Evolutionary conservation across 2,888 invertebrate species (phyloP).

Genomic region (Uloborus plumipes): DNA sequence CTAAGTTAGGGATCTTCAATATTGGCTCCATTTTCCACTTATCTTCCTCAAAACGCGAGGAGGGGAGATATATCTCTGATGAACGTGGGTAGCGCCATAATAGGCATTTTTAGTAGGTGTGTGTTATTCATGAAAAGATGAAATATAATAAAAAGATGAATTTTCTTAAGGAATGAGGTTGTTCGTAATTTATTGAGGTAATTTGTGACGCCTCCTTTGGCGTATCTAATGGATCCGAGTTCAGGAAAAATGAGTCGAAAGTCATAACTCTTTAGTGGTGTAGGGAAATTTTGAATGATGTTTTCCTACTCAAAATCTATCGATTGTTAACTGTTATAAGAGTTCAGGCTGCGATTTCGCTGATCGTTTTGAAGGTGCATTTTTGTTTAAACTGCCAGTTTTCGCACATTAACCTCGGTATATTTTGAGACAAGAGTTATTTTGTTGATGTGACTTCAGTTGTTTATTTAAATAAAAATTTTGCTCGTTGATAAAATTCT

Average conservation of each 20-base stretch:
- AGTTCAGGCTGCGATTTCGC: too few species aligned
- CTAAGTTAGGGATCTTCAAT: conserved; percentile 54
- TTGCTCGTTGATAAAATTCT: too few species aligned
- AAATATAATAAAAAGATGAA: conserved; percentile 55
- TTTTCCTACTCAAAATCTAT: conserved; percentile 32
- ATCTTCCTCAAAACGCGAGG: conserved; percentile 23
- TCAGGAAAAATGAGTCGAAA: conserved; percentile 42
- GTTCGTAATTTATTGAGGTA: conserved; percentile 47
- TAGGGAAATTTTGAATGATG: conserved; percentile 26
- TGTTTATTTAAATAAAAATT: too few species aligned
- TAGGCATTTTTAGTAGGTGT: conserved; percentile 51
- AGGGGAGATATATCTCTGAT: conserved; percentile 44
- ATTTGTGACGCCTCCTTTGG: conserved; percentile 53
- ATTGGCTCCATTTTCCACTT: conserved; percentile 47
- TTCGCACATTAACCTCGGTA: too few species aligned
- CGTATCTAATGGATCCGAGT: conserved; percentile 44
- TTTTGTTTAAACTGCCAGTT: too few species aligned
- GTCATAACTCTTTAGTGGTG: conserved; percentile 20
- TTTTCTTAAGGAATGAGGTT: conserved; percentile 45
- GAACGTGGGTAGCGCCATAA: conserved; percentile 32
- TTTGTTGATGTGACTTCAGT: too few species aligned
- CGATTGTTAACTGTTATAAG: conserved; percentile 1
- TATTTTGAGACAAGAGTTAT: too few species aligned
- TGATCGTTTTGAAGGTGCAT: too few species aligned
- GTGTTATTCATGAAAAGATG: conserved; percentile 54